Evolutionary conservation across 2,113 vertebrate genomes (phyloP).

Genomic region (Tinamus guttatus): DNA sequence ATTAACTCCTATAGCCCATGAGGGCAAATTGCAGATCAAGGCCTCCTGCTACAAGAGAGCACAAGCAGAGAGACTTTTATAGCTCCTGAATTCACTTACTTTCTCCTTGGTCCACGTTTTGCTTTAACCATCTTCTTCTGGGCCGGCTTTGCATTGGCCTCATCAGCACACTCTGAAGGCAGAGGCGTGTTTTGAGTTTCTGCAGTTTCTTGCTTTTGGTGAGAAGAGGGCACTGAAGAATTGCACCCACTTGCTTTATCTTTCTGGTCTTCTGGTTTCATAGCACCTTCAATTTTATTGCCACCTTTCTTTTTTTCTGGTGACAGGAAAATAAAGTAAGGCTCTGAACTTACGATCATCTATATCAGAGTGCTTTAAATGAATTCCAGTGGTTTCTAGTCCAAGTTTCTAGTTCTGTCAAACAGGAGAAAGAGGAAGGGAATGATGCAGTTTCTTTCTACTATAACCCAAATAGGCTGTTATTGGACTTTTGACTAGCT

Average conservation of each 20-base stretch:
- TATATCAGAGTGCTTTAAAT: background rate
- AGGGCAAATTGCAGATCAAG: background rate
- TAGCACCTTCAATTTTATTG: conserved; percentile 53
- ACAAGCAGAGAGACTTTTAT: background rate
- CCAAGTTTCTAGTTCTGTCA: background rate
- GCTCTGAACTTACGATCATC: background rate
- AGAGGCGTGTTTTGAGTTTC: conserved; percentile 59
- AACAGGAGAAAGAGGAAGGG: background rate
- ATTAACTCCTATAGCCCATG: background rate
- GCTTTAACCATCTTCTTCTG: conserved; percentile 73
- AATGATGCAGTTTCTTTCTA: background rate
- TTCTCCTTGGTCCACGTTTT: conserved; percentile 81
- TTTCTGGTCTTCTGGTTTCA: conserved; percentile 79
- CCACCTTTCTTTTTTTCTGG: conserved; percentile 75
- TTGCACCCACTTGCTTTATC: conserved; percentile 71
- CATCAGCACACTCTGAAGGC: conserved; percentile 47
- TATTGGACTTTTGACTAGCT: background rate
- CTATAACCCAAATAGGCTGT: background rate
- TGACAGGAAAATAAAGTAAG: conserved; percentile 16
- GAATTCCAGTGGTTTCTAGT: background rate
- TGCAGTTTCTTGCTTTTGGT: conserved; percentile 76
- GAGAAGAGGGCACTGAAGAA: conserved; percentile 59
- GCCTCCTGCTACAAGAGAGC: background rate
- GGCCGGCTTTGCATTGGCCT: conserved; percentile 68
- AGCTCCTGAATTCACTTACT: conserved; percentile 74